Evolutionary conservation across 2,113 vertebrate genomes (phyloP).

Genomic region (Myodes glareolus): DNA sequence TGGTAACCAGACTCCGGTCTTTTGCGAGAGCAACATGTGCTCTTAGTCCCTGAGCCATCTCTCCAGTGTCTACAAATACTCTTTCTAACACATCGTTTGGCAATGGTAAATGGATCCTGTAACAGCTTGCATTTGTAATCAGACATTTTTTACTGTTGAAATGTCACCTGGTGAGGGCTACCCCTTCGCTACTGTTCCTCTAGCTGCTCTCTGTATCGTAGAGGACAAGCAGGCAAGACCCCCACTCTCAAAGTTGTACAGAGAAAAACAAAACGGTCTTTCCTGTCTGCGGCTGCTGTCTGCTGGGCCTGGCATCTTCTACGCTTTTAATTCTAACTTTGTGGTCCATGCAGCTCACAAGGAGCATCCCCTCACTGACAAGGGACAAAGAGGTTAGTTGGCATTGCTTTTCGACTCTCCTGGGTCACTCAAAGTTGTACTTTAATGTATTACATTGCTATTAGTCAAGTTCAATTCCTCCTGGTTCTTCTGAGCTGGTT

Average conservation of each 20-base stretch:
- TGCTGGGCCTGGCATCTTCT: no score
- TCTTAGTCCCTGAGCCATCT: background rate
- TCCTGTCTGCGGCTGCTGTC: background rate
- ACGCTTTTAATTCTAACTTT: background rate
- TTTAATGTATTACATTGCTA: background rate
- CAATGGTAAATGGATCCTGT: background rate
- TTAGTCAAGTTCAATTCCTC: background rate
- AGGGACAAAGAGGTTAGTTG: background rate
- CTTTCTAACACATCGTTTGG: background rate
- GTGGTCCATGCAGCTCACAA: background rate
- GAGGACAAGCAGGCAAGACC: background rate
- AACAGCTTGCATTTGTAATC: background rate
- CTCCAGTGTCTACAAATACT: background rate
- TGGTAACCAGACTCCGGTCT: background rate
- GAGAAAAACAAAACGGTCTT: background rate
- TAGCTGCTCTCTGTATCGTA: background rate
- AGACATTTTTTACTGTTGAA: background rate
- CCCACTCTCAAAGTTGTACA: background rate
- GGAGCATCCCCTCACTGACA: background rate
- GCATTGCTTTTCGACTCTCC: background rate
- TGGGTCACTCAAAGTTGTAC: background rate
- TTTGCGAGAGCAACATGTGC: background rate
- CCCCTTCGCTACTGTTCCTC: background rate
- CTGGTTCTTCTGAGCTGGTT: background rate
- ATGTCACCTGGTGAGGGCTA: background rate